Evolutionary conservation across 2,888 invertebrate genomes (phyloP), one percentile per base, ranked within the genome.

Genomic region (Mactromeris polynyma): DNA sequence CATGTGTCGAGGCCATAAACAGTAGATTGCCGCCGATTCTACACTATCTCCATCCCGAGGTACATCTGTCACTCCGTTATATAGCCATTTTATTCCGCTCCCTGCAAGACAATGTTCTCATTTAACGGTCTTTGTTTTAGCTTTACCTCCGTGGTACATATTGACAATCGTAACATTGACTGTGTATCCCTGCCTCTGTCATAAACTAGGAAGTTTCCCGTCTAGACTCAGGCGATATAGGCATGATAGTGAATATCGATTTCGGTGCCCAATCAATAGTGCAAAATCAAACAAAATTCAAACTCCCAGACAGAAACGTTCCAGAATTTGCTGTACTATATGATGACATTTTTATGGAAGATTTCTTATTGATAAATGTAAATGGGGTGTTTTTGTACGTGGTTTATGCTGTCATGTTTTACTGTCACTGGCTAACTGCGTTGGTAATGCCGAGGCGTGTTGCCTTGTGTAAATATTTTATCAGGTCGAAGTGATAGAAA

Each of bases 251-350:
- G 36, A 84, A 54, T 78, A 84, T 84, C 33, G 84, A 84, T 78
- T 51, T 54, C n/a, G 31, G 77, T 26, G 17, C 36, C 14, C 2
- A 73, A 84, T 54, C 84, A 84, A 84, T 78, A 77, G 51, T 36
- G 78, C 84, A 84, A 78, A 84, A 78, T 84, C 77, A 84, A 84
- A 84, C 54, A 84, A 78, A 84, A 84, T 84, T 84, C 84, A 78
- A 38, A 73, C 73, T 73, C 73, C 73, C 31, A 73, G 73, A 73
- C 73, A 73, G 73, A 73, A 17, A 73, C 19, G 36, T 36, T 73
- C 73, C 73, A 33, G 73, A 33, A 33, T 73, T 73, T 73, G 33
- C 33, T 36, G 26, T 58, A 58, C 58, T 58, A 21, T 26, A 26
- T 11, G 26, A n/a, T 58, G 58, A n/a, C n/a, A 58, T 58, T 58